Evolutionary conservation across 2,113 vertebrate species (phyloP), one percentile per base, ranked within the genome.

Genomic region (Albula glossodonta): DNA sequence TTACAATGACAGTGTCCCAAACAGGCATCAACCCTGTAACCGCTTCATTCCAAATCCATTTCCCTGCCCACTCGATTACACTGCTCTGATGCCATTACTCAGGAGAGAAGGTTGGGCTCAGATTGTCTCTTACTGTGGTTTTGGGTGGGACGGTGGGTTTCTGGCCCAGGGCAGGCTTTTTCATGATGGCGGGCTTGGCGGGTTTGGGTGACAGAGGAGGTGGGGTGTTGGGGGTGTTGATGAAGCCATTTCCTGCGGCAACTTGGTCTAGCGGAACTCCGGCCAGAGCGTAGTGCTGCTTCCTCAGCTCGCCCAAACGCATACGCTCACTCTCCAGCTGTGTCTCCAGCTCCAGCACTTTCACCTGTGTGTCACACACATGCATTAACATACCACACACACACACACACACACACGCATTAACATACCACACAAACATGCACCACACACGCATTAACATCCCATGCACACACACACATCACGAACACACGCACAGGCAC

Each of bases 271-370:
- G 48, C 7, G 95, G 92, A 63, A 93, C 89, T 0, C 97, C 97
- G 0, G 96, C 97, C 92, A 99, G 85, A 0, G 86, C 93, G 0
- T 99, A 99, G 91, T 99, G 98, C 90, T 97, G 97, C 93, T 96
- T 97, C 86, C 98, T 94, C 82, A 99, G 94, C 88, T 97, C 98
- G 0, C 98, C 98, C 7, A 99, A 93, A 12, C 96, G 97, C 70
- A 97, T 87, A 0, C 97, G 96, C 93, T 99, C 98, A 0, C 95
- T 96, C 83, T 96, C 97, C 93, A 99, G 91, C 0, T 92, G 92
- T 87, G 92, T 96, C 92, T 99, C 98, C 90, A 99, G 92, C 90
- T 99, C 98, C 86, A 99, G 92, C 53, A 99, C 96, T 83, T 97
- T 98, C 88, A 99, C 98, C 98, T 99, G 93, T 1, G 79, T 19